Evolutionary conservation across 2,797 vertebrate genomes (phyloP).

Genomic region (Acanthurus tractus): DNA sequence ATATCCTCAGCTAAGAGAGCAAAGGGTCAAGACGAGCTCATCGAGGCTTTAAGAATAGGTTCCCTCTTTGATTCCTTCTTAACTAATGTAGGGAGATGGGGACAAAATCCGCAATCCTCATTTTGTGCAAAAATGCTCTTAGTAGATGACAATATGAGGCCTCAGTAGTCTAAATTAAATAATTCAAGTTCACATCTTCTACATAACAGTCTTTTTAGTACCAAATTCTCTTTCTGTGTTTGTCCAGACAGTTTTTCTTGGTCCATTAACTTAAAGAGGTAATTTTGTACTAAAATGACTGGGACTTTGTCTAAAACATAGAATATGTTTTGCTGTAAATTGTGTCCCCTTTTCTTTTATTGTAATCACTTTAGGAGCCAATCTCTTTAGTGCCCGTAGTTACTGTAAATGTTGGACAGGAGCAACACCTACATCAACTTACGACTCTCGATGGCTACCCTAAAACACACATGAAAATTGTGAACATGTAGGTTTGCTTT

Average conservation of each 20-base stretch:
- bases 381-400: background rate
- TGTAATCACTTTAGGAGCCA: background rate
- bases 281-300: background rate
- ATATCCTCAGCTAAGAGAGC: background rate
- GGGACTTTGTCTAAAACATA: background rate
- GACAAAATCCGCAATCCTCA: background rate
- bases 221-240: background rate
- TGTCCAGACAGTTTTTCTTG: constrained; percentile 1
- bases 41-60: background rate
- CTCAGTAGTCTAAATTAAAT: background rate
- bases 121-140: background rate
- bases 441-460: background rate
- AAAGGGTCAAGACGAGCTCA: background rate
- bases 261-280: background rate
- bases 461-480: too few relatives aligned
- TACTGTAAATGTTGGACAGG: background rate
- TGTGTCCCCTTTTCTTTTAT: background rate
- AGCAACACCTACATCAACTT: background rate
- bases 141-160: background rate
- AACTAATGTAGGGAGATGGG: background rate
- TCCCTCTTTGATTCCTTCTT: background rate
- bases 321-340: background rate
- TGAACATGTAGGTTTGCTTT: too few relatives aligned
- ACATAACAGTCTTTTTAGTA: background rate
- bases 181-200: background rate